Base-by-base conservation (phyloP, 1,140 invertebrate genomes). In the Lepidurus apus region DNA sequence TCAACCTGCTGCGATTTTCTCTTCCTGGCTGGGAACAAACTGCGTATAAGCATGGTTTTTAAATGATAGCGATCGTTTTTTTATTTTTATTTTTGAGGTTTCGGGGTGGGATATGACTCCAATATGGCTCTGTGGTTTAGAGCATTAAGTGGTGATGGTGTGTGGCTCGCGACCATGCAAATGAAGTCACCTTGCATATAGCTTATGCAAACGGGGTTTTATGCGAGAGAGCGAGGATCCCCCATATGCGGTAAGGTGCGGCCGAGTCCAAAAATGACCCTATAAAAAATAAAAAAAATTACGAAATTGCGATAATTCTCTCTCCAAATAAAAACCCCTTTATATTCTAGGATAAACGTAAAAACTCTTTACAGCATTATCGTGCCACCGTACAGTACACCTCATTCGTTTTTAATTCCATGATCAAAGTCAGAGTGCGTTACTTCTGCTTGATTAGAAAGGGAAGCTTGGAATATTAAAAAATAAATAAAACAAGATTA, bases 141-240 rank as follows among this genome's bases (percentile, higher is more conserved):
- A 65, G 53, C 13, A 65, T 21, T 65, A 65, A 65, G 53, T n/a
- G 21, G 53, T 65, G 53, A 65, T 65, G 53, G 7, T 21, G 53
- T n/a, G 53, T 34, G 53, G 53, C 53, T 65, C 21, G 53, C 53
- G 53, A 65, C 53, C 53, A 65, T 65, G 53, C 53, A 65, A 65
- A 65, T 65, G 53, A 65, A 65, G 53, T 65, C 53, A n/a, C 17
- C 53, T 65, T 65, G 53, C 53, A 65, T 21, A 65, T 9, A 65
- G 53, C 53, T 13, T 17, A n/a, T 65, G 53, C n/a, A 65, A n/a
- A 65, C 17, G 53, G 17, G 53, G 53, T 21, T 65, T 13, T 65
- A 65, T 65, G 13, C 53, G 17, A 65, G 13, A 65, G 13, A 34
- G 2, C 2, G 34, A 34, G 34, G 34, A 34, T 34, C 34, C 53